Percentiles rank a stretch among this genome's conserved stretches.
These are phyloP conservation scores for Melanotaenia parkinsoni DNA, from an alignment of 2,797 vertebrate genomes.

Conservation along the genomic window DNA sequence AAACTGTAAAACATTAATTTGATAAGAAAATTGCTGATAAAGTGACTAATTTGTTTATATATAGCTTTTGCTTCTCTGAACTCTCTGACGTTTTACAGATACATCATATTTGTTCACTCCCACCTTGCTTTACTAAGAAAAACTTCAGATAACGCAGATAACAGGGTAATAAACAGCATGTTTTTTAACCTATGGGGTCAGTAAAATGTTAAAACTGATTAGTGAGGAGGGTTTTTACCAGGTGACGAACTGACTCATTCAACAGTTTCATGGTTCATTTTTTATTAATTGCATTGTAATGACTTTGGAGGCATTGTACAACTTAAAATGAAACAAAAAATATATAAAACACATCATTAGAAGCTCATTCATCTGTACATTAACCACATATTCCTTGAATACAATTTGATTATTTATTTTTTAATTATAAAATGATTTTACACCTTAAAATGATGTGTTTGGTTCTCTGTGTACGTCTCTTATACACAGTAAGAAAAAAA, in stretches of 20 bases:
- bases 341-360: slow-evolving; percentile 30
- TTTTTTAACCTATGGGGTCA: not conserved
- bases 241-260: not conserved
- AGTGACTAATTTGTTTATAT: slow-evolving; percentile 19
- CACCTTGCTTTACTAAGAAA: slow-evolving; percentile 7
- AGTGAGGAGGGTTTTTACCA: not conserved
- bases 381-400: slow-evolving; percentile 70
- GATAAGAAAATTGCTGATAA: slow-evolving; percentile 5
- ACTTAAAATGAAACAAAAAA: slow-evolving; percentile 15
- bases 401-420: slow-evolving; percentile 44
- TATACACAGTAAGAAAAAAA: slow-evolving; percentile 39
- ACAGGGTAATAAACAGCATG: slow-evolving; percentile 20
- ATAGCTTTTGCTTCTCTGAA: slow-evolving; percentile 1
- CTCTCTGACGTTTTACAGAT: slow-evolving; percentile 16
- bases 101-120: not conserved
- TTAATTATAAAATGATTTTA: slow-evolving; percentile 60
- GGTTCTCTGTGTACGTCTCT: slow-evolving; percentile 23
- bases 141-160: slow-evolving; percentile 44
- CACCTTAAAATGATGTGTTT: slow-evolving; percentile 74
- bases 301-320: not conserved
- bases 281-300: not conserved
- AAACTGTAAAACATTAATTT: slow-evolving; percentile 5
- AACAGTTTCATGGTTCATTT: not conserved
- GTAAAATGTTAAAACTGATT: slow-evolving; percentile 10
- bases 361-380: slow-evolving; percentile 48